Evolutionary conservation across 1,140 invertebrate species (phyloP).

Genomic region (Sminthurinus signatus): DNA sequence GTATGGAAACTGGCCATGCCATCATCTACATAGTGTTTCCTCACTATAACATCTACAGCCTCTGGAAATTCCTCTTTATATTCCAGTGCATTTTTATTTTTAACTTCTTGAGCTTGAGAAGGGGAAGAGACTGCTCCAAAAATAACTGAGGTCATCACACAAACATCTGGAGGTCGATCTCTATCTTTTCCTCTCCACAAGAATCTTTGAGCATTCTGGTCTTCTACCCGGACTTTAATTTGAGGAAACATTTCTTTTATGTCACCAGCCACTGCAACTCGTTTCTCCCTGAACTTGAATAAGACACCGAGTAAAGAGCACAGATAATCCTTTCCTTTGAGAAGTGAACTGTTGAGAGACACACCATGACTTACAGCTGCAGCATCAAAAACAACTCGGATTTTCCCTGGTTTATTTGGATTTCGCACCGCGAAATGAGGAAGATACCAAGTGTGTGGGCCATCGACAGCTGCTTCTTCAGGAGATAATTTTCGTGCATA

Average conservation of each 20-base stretch:
- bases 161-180: conserved; percentile 11
- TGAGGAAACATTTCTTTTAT: conserved; percentile 11
- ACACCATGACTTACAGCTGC: conserved; percentile 19
- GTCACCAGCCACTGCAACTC: not conserved
- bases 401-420: conserved; percentile 25
- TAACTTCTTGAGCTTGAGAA: conserved; percentile 23
- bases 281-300: conserved; percentile 24
- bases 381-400: conserved; percentile 35
- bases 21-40: conserved; percentile 32
- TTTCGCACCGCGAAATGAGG: conserved; percentile 31
- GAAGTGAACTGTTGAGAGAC: conserved; percentile 20
- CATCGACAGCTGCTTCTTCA: not conserved
- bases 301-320: conserved; percentile 17
- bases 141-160: conserved; percentile 30
- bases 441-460: conserved; percentile 14
- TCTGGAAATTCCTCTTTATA: conserved; percentile 12
- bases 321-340: conserved; percentile 28
- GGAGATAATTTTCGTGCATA: conserved; percentile 18
- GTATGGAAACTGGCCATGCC: conserved; percentile 6
- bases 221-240: conserved; percentile 20
- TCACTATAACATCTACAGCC: not conserved
- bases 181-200: conserved; percentile 32
- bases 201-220: conserved; percentile 31
- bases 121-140: conserved; percentile 39
- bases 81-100: conserved; percentile 14